Base-by-base conservation (phyloP, 1,140 invertebrate genomes). In the Zaprionus vittiger region DNA sequence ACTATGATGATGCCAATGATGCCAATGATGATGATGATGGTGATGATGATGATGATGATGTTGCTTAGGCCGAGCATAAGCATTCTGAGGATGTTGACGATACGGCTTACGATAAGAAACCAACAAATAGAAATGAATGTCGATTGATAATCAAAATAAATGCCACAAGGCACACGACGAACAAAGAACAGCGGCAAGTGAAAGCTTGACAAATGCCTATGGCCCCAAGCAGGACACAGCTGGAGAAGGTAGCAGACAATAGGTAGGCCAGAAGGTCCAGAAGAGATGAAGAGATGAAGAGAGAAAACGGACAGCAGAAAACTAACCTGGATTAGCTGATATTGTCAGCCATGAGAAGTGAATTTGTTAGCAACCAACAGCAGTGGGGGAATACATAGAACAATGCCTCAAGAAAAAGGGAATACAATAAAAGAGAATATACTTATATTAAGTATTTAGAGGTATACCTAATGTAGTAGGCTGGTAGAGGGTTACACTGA, bases 41-140 rank as follows among this genome's bases (percentile, higher is more conserved):
- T 52, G 49, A 71, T 68, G 80, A 11, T 28, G 41, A 62, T 44
- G 62, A 24, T 20, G 41, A 64, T 55, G 66, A 15, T 15, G 34
- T 52, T 69, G 26, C 28, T 57, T n/a, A 15, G 24, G 15, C 15
- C 34, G 37, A 56, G 41, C 7, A 44, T 44, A 44, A 44, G 41
- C 41, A 44, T 47, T 17, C 41, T 17, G 47, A 52, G 47, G 17
- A 22, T 52, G 47, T 52, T 57, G 62, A 38, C 22, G 61, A 71
- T 63, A 64, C 31, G 83, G 83, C 81, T 87, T 87, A 83, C 52
- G 83, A 87, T 87, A 89, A 83, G 78, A 67, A 83, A 61, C 70
- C 73, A 83, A 71, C 80, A 91, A 91, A 91, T 91, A 89, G 89
- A 91, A 91, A 91, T 83, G 82, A 90, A 91, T 91, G 89, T 87